Conservation (phyloP, 2,888 invertebrate species). For the Pasiphila rectangulata region DNA sequence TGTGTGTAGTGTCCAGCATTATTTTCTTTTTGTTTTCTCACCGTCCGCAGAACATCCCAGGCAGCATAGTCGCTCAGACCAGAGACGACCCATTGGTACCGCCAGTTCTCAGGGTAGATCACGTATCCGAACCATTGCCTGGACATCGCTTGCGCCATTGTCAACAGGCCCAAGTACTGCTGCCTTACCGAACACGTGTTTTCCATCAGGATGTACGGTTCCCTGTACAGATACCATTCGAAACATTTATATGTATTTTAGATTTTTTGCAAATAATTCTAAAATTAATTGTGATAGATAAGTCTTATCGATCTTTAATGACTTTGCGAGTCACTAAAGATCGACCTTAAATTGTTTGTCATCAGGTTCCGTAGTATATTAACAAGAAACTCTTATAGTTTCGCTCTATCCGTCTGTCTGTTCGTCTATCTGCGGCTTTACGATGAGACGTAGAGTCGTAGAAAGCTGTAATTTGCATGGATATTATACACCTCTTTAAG, state of each 20-base stretch:
- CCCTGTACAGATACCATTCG: conserved; percentile 46
- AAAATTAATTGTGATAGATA: neutral
- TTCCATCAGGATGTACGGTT: conserved; percentile 65
- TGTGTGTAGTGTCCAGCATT: neutral
- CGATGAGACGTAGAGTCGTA: no score
- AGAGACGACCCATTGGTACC: conserved; percentile 81
- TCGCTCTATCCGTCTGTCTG: no score
- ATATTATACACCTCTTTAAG: no score
- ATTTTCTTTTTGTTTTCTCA: conserved; percentile 33
- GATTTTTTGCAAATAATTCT: neutral
- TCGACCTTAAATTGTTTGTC: no score
- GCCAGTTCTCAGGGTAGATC: conserved; percentile 82
- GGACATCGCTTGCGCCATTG: conserved; percentile 83
- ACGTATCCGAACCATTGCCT: conserved; percentile 86
- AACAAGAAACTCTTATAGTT: no score
- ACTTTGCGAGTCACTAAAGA: no score
- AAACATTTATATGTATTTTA: no score
- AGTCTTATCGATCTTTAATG: neutral
- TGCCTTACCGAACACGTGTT: conserved; percentile 54
- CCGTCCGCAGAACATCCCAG: conserved; percentile 75
- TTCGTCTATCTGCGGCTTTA: no score
- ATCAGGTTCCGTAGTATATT: no score
- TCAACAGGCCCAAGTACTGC: conserved; percentile 66
- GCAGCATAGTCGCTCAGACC: conserved; percentile 82
- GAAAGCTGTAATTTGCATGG: no score